phyloP scores from a whole-genome alignment of 2,888 invertebrate species.

The Ophioninae sp. region DNA sequence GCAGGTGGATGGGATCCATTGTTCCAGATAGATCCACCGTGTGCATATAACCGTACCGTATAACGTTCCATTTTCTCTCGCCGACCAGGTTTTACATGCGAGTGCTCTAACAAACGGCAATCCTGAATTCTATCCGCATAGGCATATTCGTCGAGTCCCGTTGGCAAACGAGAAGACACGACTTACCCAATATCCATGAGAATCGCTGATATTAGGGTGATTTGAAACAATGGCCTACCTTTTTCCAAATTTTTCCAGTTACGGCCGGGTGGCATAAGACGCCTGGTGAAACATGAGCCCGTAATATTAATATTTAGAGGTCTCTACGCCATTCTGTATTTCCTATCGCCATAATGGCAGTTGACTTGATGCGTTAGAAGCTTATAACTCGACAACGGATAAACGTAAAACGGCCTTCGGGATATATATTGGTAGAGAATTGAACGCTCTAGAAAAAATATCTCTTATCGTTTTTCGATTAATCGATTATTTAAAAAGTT shows the following conservation, averaged over 20 bases:
- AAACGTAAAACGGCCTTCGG: too few relatives aligned
- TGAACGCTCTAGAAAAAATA: too few relatives aligned
- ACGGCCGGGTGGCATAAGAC: too few relatives aligned
- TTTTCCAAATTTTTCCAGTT: background rate
- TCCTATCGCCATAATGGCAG: too few relatives aligned
- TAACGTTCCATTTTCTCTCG: slow-evolving; percentile 55
- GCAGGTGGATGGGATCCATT: slow-evolving; percentile 53
- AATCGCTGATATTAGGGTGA: background rate
- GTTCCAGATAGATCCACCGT: slow-evolving; percentile 40
- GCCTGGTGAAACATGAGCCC: too few relatives aligned
- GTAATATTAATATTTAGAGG: too few relatives aligned
- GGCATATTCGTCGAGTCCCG: background rate
- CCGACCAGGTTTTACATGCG: slow-evolving; percentile 41
- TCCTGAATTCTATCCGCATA: background rate
- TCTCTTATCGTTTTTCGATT: too few relatives aligned
- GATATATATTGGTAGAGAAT: too few relatives aligned
- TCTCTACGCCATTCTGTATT: slow-evolving; percentile 1
- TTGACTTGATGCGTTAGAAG: too few relatives aligned
- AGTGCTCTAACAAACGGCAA: background rate
- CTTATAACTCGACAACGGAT: too few relatives aligned
- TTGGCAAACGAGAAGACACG: slow-evolving; percentile 14
- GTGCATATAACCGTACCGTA: slow-evolving; percentile 32
- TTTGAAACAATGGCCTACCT: too few relatives aligned
- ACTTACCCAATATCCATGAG: background rate
- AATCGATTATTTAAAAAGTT: too few relatives aligned